Base-by-base conservation (phyloP, 2,113 vertebrate genomes). In the Muntiacus muntjak region DNA sequence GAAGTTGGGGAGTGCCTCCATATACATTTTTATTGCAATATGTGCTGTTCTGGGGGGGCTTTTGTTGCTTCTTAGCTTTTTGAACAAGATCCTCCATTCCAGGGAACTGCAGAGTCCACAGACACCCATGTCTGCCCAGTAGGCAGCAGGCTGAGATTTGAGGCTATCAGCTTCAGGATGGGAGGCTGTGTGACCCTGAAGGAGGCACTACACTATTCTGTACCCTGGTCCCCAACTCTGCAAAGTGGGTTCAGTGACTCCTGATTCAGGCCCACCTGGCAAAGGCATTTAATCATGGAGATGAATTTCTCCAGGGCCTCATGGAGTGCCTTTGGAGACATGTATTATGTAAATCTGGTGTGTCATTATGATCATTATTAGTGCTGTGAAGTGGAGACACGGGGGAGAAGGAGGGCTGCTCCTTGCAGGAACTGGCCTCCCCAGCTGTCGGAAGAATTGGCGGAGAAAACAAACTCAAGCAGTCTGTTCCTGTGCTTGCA, bases 331-430 rank as follows among this genome's bases (percentile, higher is more conserved):
- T 98, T 98, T 83, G 86, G 96, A 97, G 96, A 91, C 95, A 94
- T 60, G 47, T 97, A 76, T 95, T 98, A 97, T 98, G 97, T 84
- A 97, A 96, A 98, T 97, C 21, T 7, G 74, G 45, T 84, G 57
- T 97, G 94, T 97, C 95, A 95, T 97, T 84, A 97, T 57, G 82
- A 95, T 97, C 83, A 47, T 97, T 94, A 96, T 97, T 96, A 97
- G 98, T 81, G 92, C 96, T 64, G 91, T 81, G 91, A 97, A 96
- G 96, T 97, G 95, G 92, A 89, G 87, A 86, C 5, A 67, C 52
- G 43, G 87, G 71, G 89, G 76, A 25, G 60, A 79, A 82, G 86
- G 94, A 82, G 86, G 78, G 76, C 11, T 71, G 88, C 86, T 96
- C 40, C 7, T 6, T 16, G 64, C 64, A 36, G 82, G 33, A 76